Evolutionary conservation across 1,140 invertebrate species (phyloP).

Genomic region (Contarinia nasturtii): DNA sequence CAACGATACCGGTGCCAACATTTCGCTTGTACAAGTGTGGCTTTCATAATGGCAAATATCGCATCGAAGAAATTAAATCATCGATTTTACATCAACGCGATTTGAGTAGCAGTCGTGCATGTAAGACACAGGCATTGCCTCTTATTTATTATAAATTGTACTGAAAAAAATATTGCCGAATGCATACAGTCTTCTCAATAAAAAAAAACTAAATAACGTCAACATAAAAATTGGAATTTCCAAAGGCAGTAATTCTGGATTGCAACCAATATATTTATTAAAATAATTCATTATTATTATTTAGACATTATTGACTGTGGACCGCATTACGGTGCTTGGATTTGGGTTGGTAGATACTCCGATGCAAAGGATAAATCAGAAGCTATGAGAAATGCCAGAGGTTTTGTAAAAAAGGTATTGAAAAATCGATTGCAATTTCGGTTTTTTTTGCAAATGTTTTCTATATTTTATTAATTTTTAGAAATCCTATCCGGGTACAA

Average conservation of each 20-base stretch:
- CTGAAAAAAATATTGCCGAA: no score
- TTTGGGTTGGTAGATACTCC: constrained; percentile 71
- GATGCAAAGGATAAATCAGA: constrained; percentile 47
- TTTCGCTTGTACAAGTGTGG: constrained; percentile 49
- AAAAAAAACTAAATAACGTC: no score
- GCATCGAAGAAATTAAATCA: constrained; percentile 71
- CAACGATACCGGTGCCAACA: constrained; percentile 24
- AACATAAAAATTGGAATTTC: no score
- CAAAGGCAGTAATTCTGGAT: no score
- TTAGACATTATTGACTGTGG: constrained; percentile 78
- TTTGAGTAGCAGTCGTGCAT: constrained; percentile 42
- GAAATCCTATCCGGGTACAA: constrained; percentile 55
- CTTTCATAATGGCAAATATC: constrained; percentile 61
- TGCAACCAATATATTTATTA: no score
- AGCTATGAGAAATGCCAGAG: constrained; percentile 70
- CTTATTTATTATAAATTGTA: no score
- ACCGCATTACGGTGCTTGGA: constrained; percentile 63
- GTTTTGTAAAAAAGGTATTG: constrained; percentile 56
- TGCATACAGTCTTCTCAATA: no score
- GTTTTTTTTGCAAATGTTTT: background rate
- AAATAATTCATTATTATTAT: no score
- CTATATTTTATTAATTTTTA: constrained; percentile 1
- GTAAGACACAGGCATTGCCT: no score
- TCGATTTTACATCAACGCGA: constrained; percentile 64
- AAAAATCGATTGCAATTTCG: background rate